These are phyloP conservation scores for Leucopsar rothschildi DNA, from an alignment of 2,113 vertebrate species.

Conservation along the genomic window DNA sequence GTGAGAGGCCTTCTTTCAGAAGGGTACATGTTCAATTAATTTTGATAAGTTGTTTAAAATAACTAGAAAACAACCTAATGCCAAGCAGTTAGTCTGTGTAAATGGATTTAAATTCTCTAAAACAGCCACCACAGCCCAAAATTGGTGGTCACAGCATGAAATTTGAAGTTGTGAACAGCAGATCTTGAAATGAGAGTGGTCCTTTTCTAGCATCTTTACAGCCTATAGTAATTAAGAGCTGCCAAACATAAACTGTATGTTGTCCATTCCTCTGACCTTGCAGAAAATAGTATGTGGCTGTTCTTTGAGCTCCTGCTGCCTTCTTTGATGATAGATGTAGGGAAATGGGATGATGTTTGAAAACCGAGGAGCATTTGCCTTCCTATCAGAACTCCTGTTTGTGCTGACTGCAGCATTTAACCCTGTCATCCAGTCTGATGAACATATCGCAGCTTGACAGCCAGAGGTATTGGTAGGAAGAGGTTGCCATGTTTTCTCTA, in stretches of 20 bases:
- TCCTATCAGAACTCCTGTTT: not conserved
- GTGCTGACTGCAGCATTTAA: conserved; percentile 26
- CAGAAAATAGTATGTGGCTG: not conserved
- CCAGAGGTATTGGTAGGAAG: not conserved
- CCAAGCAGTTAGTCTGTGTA: not conserved
- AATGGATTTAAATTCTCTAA: not conserved
- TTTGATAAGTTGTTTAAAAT: not conserved
- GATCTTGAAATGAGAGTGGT: not conserved
- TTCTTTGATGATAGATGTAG: not conserved
- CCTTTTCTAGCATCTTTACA: not conserved
- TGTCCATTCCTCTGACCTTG: conserved; percentile 19
- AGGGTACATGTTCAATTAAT: not conserved
- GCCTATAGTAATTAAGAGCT: not conserved
- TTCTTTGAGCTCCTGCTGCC: not conserved
- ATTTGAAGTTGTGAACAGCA: conserved; percentile 8
- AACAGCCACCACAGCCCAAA: not conserved
- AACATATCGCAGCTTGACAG: not conserved
- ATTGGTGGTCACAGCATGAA: not conserved
- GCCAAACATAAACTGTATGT: not conserved
- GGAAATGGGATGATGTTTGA: not conserved
- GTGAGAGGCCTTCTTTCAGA: conserved; percentile 15
- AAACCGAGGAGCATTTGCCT: not conserved
- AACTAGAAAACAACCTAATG: not conserved
- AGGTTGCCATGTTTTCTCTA: not conserved
- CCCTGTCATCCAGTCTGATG: not conserved